These are phyloP conservation scores for Siderastrea siderea DNA, from an alignment of 92 coral and sea anemone genomes.

Conservation along the genomic window DNA sequence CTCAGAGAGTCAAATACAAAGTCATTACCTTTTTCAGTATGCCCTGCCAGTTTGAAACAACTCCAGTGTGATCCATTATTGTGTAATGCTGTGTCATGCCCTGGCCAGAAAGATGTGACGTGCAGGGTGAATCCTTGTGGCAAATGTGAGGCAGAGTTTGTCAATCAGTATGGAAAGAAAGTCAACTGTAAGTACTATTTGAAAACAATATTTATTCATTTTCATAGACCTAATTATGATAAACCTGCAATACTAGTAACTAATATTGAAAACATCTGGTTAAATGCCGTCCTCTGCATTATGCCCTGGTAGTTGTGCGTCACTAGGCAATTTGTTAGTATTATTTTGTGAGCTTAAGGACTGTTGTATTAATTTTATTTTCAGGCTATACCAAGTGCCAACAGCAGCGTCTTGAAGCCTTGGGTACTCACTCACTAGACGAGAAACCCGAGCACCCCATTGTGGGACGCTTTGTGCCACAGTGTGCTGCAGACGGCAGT, in stretches of 20 bases:
- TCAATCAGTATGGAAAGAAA: conserved; percentile 81
- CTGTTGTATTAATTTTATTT: background rate
- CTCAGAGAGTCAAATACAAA: too few species aligned
- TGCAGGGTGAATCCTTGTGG: conserved; percentile 97
- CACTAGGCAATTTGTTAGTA: background rate
- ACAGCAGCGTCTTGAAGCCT: conserved; percentile 83
- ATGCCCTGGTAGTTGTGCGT: too few species aligned
- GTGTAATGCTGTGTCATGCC: conserved; percentile 85
- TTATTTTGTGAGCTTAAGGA: background rate
- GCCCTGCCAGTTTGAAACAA: conserved; percentile 74
- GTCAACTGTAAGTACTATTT: conserved; percentile 82
- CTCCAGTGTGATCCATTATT: conserved; percentile 89
- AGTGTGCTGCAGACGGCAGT: conserved; percentile 86
- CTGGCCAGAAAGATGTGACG: conserved; percentile 73
- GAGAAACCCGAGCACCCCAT: conserved; percentile 50
- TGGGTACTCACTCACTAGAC: conserved; percentile 56
- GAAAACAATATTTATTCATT: background rate
- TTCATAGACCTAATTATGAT: too few species aligned
- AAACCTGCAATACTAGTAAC: too few species aligned
- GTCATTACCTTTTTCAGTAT: conserved; percentile 63
- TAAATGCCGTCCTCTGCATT: too few species aligned
- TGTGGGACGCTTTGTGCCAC: conserved; percentile 88
- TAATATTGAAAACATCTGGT: too few species aligned
- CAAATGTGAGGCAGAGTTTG: conserved; percentile 92
- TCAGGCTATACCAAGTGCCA: conserved; percentile 88